phyloP scores from a whole-genome alignment of 2,888 invertebrate genomes.

The Drosophila ezoana region DNA sequence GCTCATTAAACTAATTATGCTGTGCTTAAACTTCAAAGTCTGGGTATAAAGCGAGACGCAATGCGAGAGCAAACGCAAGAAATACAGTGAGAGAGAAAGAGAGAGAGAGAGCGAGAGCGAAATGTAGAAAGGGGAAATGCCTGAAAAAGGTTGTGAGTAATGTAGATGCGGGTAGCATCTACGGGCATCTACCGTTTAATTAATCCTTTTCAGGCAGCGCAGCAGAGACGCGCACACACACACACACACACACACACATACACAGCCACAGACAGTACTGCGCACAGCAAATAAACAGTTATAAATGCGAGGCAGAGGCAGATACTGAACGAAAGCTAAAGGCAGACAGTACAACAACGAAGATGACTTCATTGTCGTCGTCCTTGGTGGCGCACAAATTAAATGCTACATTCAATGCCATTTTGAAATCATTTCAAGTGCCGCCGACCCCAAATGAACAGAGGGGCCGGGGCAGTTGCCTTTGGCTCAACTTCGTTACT shows the following conservation, averaged over 20 bases:
- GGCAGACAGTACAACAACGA: slow-evolving; percentile 30
- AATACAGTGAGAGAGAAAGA: slow-evolving; percentile 1
- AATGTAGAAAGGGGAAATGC: background rate
- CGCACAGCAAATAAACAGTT: slow-evolving; percentile 71
- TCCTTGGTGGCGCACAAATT: slow-evolving; percentile 73
- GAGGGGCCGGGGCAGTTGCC: slow-evolving; percentile 1
- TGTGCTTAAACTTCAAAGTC: slow-evolving; percentile 69
- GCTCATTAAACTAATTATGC: slow-evolving; percentile 81
- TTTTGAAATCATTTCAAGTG: slow-evolving; percentile 72
- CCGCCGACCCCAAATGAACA: slow-evolving; percentile 41
- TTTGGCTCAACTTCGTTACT: slow-evolving; percentile 15
- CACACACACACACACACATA: slow-evolving; percentile 26
- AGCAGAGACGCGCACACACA: slow-evolving; percentile 34
- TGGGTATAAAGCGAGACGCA: slow-evolving; percentile 19
- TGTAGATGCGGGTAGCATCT: slow-evolving; percentile 40
- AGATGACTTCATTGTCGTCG: slow-evolving; percentile 61
- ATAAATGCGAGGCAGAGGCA: slow-evolving; percentile 54
- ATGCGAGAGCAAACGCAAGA: background rate
- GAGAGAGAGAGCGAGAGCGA: slow-evolving; percentile 8
- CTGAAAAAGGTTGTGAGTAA: background rate
- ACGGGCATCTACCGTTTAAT: slow-evolving; percentile 79
- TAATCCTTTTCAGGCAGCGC: slow-evolving; percentile 79
- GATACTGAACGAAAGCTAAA: slow-evolving; percentile 26
- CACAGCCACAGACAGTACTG: slow-evolving; percentile 17
- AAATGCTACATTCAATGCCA: slow-evolving; percentile 80